Percentiles rank a stretch among this genome's conserved stretches.
Conservation (phyloP, 2,797 vertebrate species). For the Clarias pachynema region DNA sequence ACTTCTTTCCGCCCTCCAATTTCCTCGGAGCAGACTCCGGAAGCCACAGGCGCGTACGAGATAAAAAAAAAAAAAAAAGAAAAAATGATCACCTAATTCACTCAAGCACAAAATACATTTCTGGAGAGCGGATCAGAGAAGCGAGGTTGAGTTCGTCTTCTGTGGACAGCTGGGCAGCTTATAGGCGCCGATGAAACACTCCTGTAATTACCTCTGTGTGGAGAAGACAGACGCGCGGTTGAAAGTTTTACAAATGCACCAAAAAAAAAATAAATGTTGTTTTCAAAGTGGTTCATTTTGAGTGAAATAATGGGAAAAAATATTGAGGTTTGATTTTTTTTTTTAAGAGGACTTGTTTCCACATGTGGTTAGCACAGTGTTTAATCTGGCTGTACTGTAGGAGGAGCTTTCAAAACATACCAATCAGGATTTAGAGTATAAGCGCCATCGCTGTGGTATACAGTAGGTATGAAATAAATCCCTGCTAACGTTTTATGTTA, state of each 20-base stretch:
- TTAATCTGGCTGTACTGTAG: neutral
- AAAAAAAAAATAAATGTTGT: neutral
- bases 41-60: conserved; percentile 78
- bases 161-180: conserved; percentile 36
- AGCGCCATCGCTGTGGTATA: neutral
- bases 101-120: conserved; percentile 87
- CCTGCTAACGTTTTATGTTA: neutral
- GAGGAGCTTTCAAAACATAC: neutral
- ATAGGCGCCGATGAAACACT: conserved; percentile 61
- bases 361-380: neutral
- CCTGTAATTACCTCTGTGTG: conserved; percentile 68
- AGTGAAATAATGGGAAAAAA: neutral
- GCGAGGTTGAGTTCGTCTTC: conserved; percentile 39
- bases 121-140: conserved; percentile 58
- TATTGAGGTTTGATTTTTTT: too few relatives aligned
- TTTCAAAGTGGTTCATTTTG: neutral
- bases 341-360: neutral
- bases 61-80: conserved; percentile 77
- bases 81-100: conserved; percentile 86
- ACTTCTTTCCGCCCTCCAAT: conserved; percentile 81
- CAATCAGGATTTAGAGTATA: neutral
- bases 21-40: conserved; percentile 80
- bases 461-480: neutral
- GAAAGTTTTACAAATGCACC: too few relatives aligned
- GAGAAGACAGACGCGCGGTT: conserved; percentile 65